These are phyloP conservation scores for Darwinula stevensoni DNA, from an alignment of 2,888 invertebrate genomes.

Conservation along the genomic window DNA sequence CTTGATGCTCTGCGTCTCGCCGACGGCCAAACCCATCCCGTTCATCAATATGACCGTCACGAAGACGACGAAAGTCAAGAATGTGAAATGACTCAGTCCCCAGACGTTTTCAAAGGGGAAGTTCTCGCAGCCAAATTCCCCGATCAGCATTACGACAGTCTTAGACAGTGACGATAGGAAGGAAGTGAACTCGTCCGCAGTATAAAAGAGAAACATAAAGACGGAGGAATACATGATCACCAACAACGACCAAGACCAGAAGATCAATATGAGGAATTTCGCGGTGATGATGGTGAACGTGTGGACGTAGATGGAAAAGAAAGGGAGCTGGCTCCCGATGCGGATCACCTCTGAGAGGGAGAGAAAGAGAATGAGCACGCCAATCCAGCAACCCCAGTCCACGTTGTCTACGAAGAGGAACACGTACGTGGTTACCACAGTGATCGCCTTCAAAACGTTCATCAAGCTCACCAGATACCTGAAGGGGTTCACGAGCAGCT, in stretches of 20 bases:
- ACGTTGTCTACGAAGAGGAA: background rate
- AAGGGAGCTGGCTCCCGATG: background rate
- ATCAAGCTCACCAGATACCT: background rate
- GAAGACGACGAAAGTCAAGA: background rate
- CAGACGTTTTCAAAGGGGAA: constrained; percentile 27
- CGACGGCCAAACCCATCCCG: constrained; percentile 1
- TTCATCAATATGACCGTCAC: background rate
- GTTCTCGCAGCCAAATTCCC: constrained; percentile 52
- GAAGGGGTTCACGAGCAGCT: background rate
- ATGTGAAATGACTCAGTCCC: background rate
- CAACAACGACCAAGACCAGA: background rate
- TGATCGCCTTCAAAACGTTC: background rate
- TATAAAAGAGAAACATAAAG: background rate
- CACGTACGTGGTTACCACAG: background rate
- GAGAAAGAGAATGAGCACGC: background rate
- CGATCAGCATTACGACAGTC: constrained; percentile 57
- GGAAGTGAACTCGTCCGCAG: background rate
- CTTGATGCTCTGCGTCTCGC: background rate
- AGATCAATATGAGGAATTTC: constrained; percentile 1
- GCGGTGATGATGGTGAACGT: background rate
- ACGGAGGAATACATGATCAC: background rate
- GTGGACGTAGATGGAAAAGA: constrained; percentile 1
- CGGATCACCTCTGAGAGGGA: background rate
- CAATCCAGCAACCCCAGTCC: background rate
- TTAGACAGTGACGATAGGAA: constrained; percentile 31